phyloP scores from a whole-genome alignment of 2,113 vertebrate species.

The Pseudorasbora parva region DNA sequence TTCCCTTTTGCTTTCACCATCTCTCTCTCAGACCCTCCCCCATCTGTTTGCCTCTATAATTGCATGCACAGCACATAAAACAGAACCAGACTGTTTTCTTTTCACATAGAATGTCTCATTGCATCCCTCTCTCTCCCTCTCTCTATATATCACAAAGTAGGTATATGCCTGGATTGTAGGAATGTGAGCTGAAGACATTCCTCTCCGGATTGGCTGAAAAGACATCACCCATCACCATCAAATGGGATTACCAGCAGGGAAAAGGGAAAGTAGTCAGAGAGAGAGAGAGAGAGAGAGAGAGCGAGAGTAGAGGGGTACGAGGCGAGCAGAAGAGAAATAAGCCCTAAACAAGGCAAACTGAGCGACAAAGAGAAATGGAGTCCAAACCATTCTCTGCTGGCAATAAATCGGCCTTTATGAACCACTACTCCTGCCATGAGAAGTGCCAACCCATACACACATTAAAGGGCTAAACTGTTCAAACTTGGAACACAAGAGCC shows the following conservation, averaged over 20 bases:
- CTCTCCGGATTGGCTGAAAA: constrained; percentile 61
- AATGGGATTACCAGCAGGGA: constrained; percentile 74
- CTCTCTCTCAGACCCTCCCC: constrained; percentile 21
- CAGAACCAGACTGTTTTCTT: constrained; percentile 77
- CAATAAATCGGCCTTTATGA: constrained; percentile 25
- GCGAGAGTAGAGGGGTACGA: constrained; percentile 28
- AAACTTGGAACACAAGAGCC: background rate
- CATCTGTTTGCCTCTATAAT: constrained; percentile 68
- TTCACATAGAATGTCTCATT: constrained; percentile 64
- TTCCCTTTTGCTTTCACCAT: constrained; percentile 1
- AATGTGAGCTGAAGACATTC: constrained; percentile 73
- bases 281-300: constrained; percentile 28
- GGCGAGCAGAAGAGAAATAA: background rate
- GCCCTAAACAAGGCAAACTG: constrained; percentile 33
- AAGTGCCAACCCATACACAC: constrained; percentile 12
- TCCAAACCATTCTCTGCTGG: constrained; percentile 31
- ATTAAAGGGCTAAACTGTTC: background rate
- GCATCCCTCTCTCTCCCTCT: constrained; percentile 27
- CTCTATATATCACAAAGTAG: constrained; percentile 7
- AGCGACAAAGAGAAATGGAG: constrained; percentile 46
- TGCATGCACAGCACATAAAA: constrained; percentile 77
- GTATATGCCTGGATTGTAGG: constrained; percentile 59
- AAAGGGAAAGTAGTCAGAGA: constrained; percentile 5
- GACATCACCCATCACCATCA: constrained; percentile 68
- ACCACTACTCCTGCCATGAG: constrained; percentile 23